Base-by-base conservation (phyloP, 2,888 invertebrate species). In the Deilephila porcellus region DNA sequence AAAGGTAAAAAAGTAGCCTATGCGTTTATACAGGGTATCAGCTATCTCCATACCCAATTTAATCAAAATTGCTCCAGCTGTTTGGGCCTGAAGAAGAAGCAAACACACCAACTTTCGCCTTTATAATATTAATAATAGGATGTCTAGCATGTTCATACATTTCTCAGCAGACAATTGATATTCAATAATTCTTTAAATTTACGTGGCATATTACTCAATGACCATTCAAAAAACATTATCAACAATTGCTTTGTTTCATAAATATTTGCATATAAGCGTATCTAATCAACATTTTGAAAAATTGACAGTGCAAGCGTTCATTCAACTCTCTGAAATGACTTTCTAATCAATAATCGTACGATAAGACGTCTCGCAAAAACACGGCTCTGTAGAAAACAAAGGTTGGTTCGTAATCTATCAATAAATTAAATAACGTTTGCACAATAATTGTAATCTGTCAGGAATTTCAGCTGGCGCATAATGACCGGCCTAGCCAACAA, bases 341-440 rank as follows among this genome's bases (percentile, higher is more conserved):
- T 67, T 67, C 67, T 67, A 67, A 52, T 67, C 45, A 52, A 25
- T 64, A 64, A 45, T 25, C 64, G 64, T 64, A 64, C 45, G 64
- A 45, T 67, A 67, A 25, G 17, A 52, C 17, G 25, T 25, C 52
- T 52, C 25, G 34, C 63, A 52, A 14, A 52, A 67, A 67, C 52
- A 52, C 67, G 52, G 17, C 52, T 52, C 45, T 67, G 25, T 67
- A 52, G 45, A 67, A 67, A 67, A 67, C 52, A 67, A 67, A 52
- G 20, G 6, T 52, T 45, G 37, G 17, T 52, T 25, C 20, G 64
- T 64, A 45, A 45, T 64, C 45, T 67, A 45, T 67, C 52, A 20
- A 59, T 20, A 71, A 37, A 60, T 20, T n/a, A 19, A 60, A 37
- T 17, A 71, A 71, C 34, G n/a, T n/a, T 71, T 34, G 37, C 60